A percentile compares a stretch with the other conserved stretches of the same genome.
These are phyloP conservation scores for Diplosoma virens DNA, from an alignment of 23 tunicate genomes.

Conservation along the genomic window DNA sequence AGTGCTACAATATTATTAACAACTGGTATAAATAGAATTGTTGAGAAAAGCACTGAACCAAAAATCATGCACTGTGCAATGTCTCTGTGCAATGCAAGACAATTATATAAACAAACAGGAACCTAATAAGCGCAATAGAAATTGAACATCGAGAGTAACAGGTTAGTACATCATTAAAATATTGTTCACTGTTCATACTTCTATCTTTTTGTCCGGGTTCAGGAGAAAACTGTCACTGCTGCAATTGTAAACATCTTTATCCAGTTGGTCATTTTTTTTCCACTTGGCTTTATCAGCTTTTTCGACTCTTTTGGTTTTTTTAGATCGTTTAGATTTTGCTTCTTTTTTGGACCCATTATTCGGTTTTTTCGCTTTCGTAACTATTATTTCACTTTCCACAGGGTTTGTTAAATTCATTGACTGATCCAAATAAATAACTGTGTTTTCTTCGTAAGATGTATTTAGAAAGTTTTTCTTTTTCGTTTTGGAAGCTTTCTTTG, in stretches of 20 bases:
- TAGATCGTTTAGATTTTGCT: neutral
- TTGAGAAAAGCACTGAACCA: too few species aligned
- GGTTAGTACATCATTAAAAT: neutral
- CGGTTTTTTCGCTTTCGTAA: neutral
- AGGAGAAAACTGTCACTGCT: constrained; percentile 35
- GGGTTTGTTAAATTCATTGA: neutral
- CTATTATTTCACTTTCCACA: neutral
- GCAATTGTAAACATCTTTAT: constrained; percentile 22
- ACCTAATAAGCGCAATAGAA: neutral
- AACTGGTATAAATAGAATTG: too few species aligned
- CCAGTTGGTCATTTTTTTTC: neutral
- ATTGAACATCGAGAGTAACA: neutral
- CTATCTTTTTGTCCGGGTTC: constrained; percentile 34
- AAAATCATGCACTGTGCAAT: too few species aligned
- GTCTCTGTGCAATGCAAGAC: neutral
- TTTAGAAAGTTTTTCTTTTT: neutral
- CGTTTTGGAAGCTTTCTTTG: neutral
- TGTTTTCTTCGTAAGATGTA: neutral
- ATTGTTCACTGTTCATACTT: constrained; percentile 1
- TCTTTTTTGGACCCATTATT: neutral
- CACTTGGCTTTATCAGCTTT: neutral
- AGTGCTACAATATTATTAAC: too few species aligned
- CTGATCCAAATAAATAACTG: neutral
- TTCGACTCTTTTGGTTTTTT: neutral
- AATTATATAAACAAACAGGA: neutral